Conservation (phyloP, 2,888 invertebrate genomes). For the Agriopis aurantiaria region DNA sequence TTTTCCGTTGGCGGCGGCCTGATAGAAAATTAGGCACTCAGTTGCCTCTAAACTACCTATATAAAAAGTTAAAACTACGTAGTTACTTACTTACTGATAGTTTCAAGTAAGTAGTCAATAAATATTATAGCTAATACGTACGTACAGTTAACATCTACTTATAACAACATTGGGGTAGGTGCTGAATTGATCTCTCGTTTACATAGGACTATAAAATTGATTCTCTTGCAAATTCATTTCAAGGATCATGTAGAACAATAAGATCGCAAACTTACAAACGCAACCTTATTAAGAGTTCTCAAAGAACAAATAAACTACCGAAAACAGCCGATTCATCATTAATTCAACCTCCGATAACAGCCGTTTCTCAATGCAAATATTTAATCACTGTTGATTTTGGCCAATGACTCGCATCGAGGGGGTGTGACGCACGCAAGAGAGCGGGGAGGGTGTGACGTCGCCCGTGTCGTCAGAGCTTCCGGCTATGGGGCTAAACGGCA, state of each 20-base stretch:
- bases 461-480: slow-evolving; percentile 66
- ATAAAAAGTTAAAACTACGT: neutral
- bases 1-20: too few species aligned
- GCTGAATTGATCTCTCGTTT: neutral
- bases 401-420: slow-evolving; percentile 67
- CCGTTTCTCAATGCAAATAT: slow-evolving; percentile 32
- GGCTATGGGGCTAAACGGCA: slow-evolving; percentile 38
- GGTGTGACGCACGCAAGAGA: slow-evolving; percentile 64
- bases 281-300: slow-evolving; percentile 17
- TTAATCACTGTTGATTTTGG: slow-evolving; percentile 73
- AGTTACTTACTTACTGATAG: neutral
- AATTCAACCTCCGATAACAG: slow-evolving; percentile 23
- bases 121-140: too few species aligned
- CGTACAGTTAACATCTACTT: too few species aligned
- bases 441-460: slow-evolving; percentile 77
- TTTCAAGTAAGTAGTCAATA: too few species aligned
- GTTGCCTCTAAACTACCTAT: neutral
- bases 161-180: neutral
- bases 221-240: neutral
- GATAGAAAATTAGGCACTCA: too few species aligned
- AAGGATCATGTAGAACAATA: slow-evolving; percentile 10
- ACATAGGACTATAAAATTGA: neutral
- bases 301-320: slow-evolving; percentile 21
- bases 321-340: slow-evolving; percentile 21
- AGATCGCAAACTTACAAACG: slow-evolving; percentile 15